Conservation (phyloP, 2,797 vertebrate genomes). For the Liasis olivaceus region DNA sequence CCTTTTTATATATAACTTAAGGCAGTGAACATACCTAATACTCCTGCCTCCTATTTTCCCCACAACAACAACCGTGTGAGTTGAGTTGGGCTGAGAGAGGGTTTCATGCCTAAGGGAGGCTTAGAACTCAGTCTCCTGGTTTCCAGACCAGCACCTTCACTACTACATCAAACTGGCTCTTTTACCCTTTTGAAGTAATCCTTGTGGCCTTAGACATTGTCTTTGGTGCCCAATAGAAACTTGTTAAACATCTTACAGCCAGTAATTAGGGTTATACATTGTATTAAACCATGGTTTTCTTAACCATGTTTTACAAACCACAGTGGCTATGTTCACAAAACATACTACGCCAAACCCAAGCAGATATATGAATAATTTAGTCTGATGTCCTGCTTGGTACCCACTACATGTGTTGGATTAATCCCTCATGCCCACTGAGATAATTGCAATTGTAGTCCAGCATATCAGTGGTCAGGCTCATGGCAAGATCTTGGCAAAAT, state of each 20-base stretch:
- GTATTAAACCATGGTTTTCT: not conserved
- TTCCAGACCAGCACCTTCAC: not conserved
- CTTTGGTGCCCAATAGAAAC: constrained; percentile 46
- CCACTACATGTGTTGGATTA: not conserved
- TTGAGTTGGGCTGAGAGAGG: not conserved
- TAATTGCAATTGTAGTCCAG: not conserved
- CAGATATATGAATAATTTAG: not conserved
- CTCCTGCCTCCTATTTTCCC: not conserved
- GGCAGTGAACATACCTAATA: not conserved
- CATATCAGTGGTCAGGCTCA: not conserved
- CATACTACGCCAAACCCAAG: not conserved
- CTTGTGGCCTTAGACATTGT: constrained; percentile 23
- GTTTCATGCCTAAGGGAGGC: not conserved
- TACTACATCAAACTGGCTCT: not conserved
- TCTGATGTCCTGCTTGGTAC: not conserved
- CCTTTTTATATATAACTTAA: not conserved
- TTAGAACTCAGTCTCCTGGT: not conserved
- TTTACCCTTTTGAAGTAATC: constrained; percentile 9
- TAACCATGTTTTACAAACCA: not conserved
- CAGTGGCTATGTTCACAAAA: not conserved
- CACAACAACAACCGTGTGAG: not conserved
- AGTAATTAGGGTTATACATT: not conserved
- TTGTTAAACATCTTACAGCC: constrained; percentile 33
- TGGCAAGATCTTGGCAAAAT: not conserved
- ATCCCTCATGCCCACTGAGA: not conserved